These are phyloP conservation scores for Molorchus minor DNA, from an alignment of 2,888 invertebrate genomes.

Conservation along the genomic window DNA sequence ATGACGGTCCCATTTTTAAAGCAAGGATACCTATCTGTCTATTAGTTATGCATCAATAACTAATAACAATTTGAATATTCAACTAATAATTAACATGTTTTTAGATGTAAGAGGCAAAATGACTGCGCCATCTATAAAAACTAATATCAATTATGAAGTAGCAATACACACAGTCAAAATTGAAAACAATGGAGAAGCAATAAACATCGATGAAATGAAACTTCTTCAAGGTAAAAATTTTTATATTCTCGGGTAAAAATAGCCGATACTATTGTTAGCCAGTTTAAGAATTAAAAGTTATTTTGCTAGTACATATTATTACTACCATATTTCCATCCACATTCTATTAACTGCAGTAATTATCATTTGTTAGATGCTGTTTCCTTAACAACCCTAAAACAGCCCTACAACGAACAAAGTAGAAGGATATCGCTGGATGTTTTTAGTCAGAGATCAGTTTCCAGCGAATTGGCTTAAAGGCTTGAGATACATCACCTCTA, in stretches of 20 bases:
- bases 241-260: too few species aligned
- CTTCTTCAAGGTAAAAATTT: conserved; percentile 33
- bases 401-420: conserved; percentile 45
- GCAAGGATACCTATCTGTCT: too few species aligned
- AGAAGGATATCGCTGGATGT: conserved; percentile 62
- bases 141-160: conserved; percentile 60
- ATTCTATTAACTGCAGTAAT: too few species aligned
- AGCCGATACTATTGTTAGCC: too few species aligned
- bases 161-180: conserved; percentile 69
- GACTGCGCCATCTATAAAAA: conserved; percentile 32
- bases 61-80: too few species aligned
- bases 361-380: conserved; percentile 47
- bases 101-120: conserved; percentile 37
- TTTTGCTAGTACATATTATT: too few species aligned
- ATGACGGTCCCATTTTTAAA: too few species aligned
- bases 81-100: too few species aligned
- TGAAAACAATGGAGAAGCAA: conserved; percentile 65
- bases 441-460: conserved; percentile 66
- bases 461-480: conserved; percentile 69
- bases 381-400: conserved; percentile 49
- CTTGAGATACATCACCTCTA: conserved; percentile 44
- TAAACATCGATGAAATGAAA: conserved; percentile 67
- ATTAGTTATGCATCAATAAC: too few species aligned
- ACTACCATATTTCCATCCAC: too few species aligned
- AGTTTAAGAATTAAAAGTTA: too few species aligned